Evolutionary conservation across 1,140 invertebrate species (phyloP).

Genomic region (Solenopsis invicta): DNA sequence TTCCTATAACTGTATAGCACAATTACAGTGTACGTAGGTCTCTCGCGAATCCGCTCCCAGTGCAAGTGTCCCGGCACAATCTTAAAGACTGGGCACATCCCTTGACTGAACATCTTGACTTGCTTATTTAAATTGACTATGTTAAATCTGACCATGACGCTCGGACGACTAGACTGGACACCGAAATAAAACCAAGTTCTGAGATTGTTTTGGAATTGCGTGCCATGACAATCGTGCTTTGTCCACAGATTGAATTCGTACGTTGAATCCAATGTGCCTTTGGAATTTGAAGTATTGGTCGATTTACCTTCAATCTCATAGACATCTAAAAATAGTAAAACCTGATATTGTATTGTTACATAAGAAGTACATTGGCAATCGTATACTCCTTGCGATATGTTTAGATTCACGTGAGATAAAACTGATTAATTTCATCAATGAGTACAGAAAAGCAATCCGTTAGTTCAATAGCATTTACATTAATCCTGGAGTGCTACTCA

Average conservation of each 20-base stretch:
- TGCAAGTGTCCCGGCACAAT: slow-evolving; percentile 90
- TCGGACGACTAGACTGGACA: slow-evolving; percentile 88
- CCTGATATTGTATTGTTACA: slow-evolving; percentile 34
- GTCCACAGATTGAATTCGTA: slow-evolving; percentile 97
- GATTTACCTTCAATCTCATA: slow-evolving; percentile 74
- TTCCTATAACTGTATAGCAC: not conserved
- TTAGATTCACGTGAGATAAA: not conserved
- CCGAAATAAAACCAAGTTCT: slow-evolving; percentile 98
- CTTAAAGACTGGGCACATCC: slow-evolving; percentile 94
- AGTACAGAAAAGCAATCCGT: not conserved
- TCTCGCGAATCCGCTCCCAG: slow-evolving; percentile 94
- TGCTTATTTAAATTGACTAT: slow-evolving; percentile 96
- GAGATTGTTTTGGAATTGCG: slow-evolving; percentile 96
- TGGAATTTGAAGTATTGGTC: slow-evolving; percentile 79
- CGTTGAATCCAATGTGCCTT: slow-evolving; percentile 87
- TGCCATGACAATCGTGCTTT: slow-evolving; percentile 94
- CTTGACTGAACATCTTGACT: slow-evolving; percentile 96
- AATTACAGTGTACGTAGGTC: slow-evolving; percentile 89
- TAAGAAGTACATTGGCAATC: slow-evolving; percentile 10
- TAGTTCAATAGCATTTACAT: not conserved
- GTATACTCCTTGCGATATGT: not conserved
- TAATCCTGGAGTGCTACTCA: not conserved
- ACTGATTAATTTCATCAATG: not conserved
- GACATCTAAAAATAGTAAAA: slow-evolving; percentile 66
- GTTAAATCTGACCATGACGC: slow-evolving; percentile 91